Conservation (phyloP, 2,797 vertebrate species). For the Syngnathus acus region DNA sequence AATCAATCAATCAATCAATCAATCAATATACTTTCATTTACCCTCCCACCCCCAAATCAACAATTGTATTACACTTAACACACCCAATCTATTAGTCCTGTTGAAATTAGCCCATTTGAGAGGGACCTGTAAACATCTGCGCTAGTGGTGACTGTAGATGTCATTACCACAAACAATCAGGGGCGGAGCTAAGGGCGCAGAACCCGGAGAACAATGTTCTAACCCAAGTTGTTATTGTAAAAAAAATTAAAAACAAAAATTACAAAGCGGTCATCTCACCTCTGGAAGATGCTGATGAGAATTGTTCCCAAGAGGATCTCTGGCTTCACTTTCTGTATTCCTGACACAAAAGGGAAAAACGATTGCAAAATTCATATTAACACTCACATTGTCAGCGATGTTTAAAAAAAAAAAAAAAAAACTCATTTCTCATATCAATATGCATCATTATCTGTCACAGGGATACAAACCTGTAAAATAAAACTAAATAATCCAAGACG, state of each 20-base stretch:
- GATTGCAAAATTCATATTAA: background rate
- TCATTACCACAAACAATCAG: background rate
- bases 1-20: too few species aligned
- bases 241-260: background rate
- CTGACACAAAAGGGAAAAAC: background rate
- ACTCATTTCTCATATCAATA: background rate
- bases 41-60: too few species aligned
- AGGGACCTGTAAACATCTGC: background rate
- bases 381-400: background rate
- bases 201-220: conserved; percentile 10
- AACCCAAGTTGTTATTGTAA: conserved; percentile 9
- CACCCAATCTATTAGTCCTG: background rate
- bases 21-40: too few species aligned
- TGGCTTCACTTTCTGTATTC: background rate
- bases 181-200: background rate
- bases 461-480: background rate
- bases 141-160: background rate
- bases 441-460: background rate
- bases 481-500: too few species aligned
- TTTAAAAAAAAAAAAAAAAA: background rate
- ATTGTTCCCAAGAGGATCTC: background rate
- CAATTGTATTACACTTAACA: background rate
- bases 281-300: background rate
- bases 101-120: background rate
- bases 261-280: conserved; percentile 18